Conservation (phyloP, 2,888 invertebrate genomes). For the Callosobruchus maculatus region DNA sequence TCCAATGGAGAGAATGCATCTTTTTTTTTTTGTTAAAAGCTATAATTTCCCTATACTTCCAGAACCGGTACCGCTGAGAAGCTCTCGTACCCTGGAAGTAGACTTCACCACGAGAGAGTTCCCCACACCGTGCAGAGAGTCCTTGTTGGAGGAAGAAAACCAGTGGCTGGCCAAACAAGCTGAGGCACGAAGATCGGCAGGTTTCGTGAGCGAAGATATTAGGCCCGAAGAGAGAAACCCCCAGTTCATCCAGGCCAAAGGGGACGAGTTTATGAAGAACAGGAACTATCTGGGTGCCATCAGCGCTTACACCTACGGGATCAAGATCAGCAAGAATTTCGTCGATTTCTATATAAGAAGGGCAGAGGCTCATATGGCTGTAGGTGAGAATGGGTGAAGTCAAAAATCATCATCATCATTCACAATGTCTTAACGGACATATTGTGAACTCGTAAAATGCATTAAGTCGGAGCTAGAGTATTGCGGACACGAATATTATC, state of each 20-base stretch:
- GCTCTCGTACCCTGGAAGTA: slow-evolving; percentile 58
- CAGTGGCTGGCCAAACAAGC: slow-evolving; percentile 79
- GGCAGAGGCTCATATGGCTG: slow-evolving; percentile 73
- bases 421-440: too few species aligned
- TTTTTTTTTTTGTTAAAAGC: too few species aligned
- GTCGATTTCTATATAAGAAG: slow-evolving; percentile 72
- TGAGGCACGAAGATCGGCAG: slow-evolving; percentile 64
- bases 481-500: too few species aligned
- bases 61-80: slow-evolving; percentile 55
- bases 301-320: slow-evolving; percentile 77
- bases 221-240: slow-evolving; percentile 79
- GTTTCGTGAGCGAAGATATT: slow-evolving; percentile 69
- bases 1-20: too few species aligned
- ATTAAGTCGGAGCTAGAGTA: too few species aligned
- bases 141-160: slow-evolving; percentile 65
- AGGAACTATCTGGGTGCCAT: slow-evolving; percentile 77
- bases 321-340: slow-evolving; percentile 68
- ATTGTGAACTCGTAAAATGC: too few species aligned
- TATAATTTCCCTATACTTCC: too few species aligned
- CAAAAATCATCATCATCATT: background rate
- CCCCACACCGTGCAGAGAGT: slow-evolving; percentile 79
- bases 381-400: slow-evolving; percentile 26
- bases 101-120: slow-evolving; percentile 73
- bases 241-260: slow-evolving; percentile 77
- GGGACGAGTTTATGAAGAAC: slow-evolving; percentile 70